Conservation (phyloP, 2,888 invertebrate genomes). For the Chirona hameri region DNA sequence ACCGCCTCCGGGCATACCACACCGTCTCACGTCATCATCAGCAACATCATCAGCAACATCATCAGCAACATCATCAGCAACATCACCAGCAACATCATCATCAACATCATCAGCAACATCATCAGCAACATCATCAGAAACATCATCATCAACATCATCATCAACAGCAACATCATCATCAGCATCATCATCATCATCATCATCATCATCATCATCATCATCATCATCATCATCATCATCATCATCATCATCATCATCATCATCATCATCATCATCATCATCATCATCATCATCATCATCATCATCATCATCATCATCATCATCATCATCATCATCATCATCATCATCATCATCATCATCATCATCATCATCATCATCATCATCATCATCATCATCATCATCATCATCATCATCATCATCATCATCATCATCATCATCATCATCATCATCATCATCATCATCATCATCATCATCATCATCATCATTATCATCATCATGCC, state of each 20-base stretch:
- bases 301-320: conserved; percentile 22
- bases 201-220: conserved; percentile 22
- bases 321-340: conserved; percentile 22
- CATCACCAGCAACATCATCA: too few species aligned
- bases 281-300: conserved; percentile 22
- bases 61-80: too few species aligned
- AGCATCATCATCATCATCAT: conserved; percentile 22
- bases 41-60: too few species aligned
- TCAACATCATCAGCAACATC: too few species aligned
- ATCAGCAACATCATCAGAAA: too few species aligned
- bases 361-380: conserved; percentile 22
- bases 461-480: conserved; percentile 22
- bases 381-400: conserved; percentile 22
- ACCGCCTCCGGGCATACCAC: too few species aligned
- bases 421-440: conserved; percentile 22
- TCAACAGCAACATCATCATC: too few species aligned
- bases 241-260: not conserved
- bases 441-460: conserved; percentile 22
- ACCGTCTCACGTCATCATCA: too few species aligned
- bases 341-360: conserved; percentile 22
- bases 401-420: conserved; percentile 22
- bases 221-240: conserved; percentile 22
- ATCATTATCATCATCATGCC: conserved; percentile 22
- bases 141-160: too few species aligned
- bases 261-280: conserved; percentile 22